Evolutionary conservation across 53 echinoderm and acorn worm species (phyloP), one percentile per base, ranked within the genome.

Genomic region (Paracentrotus lividus): DNA sequence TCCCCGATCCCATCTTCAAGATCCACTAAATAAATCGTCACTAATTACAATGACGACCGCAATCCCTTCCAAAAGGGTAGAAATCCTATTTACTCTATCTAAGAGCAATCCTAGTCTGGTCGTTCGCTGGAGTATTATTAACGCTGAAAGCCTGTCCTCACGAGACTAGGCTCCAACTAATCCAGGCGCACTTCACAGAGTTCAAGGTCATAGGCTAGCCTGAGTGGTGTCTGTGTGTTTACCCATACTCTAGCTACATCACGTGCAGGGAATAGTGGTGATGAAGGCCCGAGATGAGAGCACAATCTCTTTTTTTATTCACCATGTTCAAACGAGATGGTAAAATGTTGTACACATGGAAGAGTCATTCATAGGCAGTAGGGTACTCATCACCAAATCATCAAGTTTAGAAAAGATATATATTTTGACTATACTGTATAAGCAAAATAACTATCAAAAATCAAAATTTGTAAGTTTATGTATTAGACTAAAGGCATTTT

Each of bases 141-240:
- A 81, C 47, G 38, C 81, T 2, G 10, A 81, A 13, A 81, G 81
- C 49, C 81, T 81, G 81, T 81, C 81, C 81, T 47, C 81, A 13
- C 47, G 81, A 81, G 81, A 81, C 81, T 81, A 81, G 81, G 47
- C 44, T 47, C 47, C 26, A 5, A 81, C 18, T 78, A 78, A 78
- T 78, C 81, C 47, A n/a, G n/a, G 26, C 81, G 81, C 47, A 81
- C 81, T 81, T 81, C 81, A 47, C 45, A 47, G 47, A 47, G 81
- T 81, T 81, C 81, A 81, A 81, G 81, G 81, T 81, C 81, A 47
- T 27, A 81, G 14, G 81, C 81, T 47, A 2, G 27, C 81, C 81
- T 12, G 81, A 81, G 81, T 81, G 81, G 81, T 81, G 81, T 81
- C 81, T 81, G 26, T 81, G 45, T 81, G 81, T 81, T 81, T 81